A percentile compares a stretch with the other conserved stretches of the same genome.
Evolutionary conservation across 2,888 invertebrate species (phyloP).

Genomic region (Morpho deidamia): DNA sequence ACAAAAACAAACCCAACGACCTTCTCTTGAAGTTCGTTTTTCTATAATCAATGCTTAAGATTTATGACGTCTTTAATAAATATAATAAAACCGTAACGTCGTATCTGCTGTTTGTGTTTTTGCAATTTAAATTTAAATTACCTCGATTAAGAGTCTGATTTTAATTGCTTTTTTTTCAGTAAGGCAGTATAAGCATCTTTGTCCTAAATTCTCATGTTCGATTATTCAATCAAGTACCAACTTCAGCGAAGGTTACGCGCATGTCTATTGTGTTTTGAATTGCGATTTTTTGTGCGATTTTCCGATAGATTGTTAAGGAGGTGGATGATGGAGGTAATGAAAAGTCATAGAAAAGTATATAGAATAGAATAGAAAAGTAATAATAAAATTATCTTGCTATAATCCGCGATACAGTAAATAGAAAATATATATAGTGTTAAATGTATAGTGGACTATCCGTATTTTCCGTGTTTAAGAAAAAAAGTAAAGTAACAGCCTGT

Average conservation of each 20-base stretch:
- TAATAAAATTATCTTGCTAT: too few species aligned
- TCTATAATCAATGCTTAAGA: not conserved
- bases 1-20: slow-evolving; percentile 10
- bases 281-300: slow-evolving; percentile 28
- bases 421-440: too few species aligned
- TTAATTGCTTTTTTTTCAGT: slow-evolving; percentile 10
- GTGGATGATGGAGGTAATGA: slow-evolving; percentile 23
- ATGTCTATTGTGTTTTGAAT: slow-evolving; percentile 28
- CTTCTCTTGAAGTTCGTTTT: slow-evolving; percentile 17
- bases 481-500: too few species aligned
- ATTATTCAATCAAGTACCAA: slow-evolving; percentile 35
- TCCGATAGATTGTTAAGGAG: slow-evolving; percentile 30
- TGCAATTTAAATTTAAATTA: slow-evolving; percentile 16
- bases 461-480: too few species aligned
- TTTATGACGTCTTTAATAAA: slow-evolving; percentile 10
- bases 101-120: slow-evolving; percentile 10
- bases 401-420: too few species aligned
- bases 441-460: too few species aligned
- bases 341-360: not conserved
- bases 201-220: slow-evolving; percentile 40
- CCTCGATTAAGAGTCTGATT: slow-evolving; percentile 20
- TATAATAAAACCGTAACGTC: slow-evolving; percentile 18
- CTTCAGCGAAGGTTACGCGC: slow-evolving; percentile 29
- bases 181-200: slow-evolving; percentile 25
- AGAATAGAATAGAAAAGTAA: too few species aligned